A percentile compares a stretch with the other conserved stretches of the same genome.
These are phyloP conservation scores for Himalopsyche japonica DNA, from an alignment of 2,888 invertebrate genomes.

Conservation along the genomic window DNA sequence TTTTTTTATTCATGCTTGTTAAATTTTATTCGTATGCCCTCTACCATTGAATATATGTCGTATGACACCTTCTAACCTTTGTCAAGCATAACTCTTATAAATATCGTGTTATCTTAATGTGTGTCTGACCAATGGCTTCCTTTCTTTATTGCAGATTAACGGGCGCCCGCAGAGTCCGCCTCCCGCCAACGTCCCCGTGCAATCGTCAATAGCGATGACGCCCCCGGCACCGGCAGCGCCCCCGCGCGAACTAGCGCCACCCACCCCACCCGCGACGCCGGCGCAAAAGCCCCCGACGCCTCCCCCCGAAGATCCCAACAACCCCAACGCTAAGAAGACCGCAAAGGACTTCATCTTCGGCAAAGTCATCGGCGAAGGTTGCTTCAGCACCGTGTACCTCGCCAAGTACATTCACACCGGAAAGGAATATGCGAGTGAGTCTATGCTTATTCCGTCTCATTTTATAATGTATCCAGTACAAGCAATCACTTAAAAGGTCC, in stretches of 20 bases:
- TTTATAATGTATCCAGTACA: too few relatives aligned
- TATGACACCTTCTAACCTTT: too few relatives aligned
- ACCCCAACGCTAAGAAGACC: constrained; percentile 65
- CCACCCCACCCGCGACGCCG: constrained; percentile 46
- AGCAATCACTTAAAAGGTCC: too few relatives aligned
- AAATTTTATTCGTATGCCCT: too few relatives aligned
- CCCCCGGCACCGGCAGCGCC: constrained; percentile 51
- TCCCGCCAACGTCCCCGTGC: constrained; percentile 47
- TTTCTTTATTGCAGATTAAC: constrained; percentile 49
- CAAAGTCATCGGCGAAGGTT: constrained; percentile 94
- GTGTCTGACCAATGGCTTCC: not conserved
- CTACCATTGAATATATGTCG: too few relatives aligned
- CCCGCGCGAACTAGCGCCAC: constrained; percentile 45
- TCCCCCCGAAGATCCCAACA: constrained; percentile 47
- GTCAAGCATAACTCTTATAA: too few relatives aligned
- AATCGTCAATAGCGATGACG: constrained; percentile 49
- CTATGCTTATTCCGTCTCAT: not conserved
- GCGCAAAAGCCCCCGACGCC: constrained; percentile 50
- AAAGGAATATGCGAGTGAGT: constrained; percentile 94
- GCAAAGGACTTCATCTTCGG: constrained; percentile 94
- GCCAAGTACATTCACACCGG: constrained; percentile 89
- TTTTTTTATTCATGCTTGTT: too few relatives aligned
- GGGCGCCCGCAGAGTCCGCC: constrained; percentile 50
- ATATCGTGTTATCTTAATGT: too few relatives aligned
- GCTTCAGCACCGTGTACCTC: constrained; percentile 93